Evolutionary conservation across 2,113 vertebrate species (phyloP).

Genomic region (Bubo blakistoni): DNA sequence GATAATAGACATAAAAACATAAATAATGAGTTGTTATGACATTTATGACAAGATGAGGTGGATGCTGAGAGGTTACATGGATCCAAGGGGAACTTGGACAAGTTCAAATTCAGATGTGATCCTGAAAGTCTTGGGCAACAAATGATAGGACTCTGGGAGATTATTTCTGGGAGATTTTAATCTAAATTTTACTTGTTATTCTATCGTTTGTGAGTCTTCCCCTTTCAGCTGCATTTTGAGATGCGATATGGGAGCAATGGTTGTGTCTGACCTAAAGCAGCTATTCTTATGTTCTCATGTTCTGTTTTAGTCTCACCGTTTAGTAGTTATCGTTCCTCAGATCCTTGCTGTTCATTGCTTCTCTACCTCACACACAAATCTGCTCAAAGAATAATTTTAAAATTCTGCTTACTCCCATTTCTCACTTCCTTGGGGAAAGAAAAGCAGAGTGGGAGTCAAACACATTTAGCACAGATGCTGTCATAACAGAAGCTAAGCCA

Average conservation of each 20-base stretch:
- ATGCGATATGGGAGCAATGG: rapidly evolving
- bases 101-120: neutral
- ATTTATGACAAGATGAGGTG: neutral
- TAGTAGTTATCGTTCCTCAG: neutral
- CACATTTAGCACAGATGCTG: neutral
- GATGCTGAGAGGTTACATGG: neutral
- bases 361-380: neutral
- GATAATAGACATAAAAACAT: neutral
- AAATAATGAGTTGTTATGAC: neutral
- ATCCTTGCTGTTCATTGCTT: neutral
- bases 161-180: neutral
- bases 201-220: neutral
- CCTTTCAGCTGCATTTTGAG: neutral
- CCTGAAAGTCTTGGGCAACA: neutral
- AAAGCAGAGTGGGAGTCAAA: neutral
- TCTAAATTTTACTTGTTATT: neutral
- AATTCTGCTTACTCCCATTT: neutral
- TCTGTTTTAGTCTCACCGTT: neutral
- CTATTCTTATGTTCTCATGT: neutral
- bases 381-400: neutral
- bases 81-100: neutral
- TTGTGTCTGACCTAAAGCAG: neutral
- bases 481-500: neutral
- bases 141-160: neutral
- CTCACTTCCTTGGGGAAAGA: neutral